phyloP scores from a whole-genome alignment of 2,888 invertebrate genomes.

The Aproaerema taeniolella region DNA sequence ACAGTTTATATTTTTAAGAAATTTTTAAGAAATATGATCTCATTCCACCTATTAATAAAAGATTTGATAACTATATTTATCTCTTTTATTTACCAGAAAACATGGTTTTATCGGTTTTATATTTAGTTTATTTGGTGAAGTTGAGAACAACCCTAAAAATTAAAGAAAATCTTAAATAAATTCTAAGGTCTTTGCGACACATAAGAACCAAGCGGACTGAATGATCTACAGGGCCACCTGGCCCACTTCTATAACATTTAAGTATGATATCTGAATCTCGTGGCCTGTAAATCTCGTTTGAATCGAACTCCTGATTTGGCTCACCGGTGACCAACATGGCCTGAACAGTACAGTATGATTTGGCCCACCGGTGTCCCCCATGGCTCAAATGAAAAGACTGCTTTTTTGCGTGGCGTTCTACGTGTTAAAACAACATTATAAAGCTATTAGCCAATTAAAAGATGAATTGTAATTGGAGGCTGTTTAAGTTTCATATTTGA shows the following conservation, averaged over 20 bases:
- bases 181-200: slow-evolving; percentile 1
- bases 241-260: slow-evolving; percentile 1
- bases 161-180: slow-evolving; percentile 2
- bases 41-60: background rate
- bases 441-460: too few relatives aligned
- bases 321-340: slow-evolving; percentile 13
- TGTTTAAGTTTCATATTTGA: too few relatives aligned
- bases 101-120: background rate
- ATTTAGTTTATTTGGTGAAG: background rate
- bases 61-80: background rate
- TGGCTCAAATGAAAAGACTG: slow-evolving; percentile 7
- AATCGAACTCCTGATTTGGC: slow-evolving; percentile 15
- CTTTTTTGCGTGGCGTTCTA: slow-evolving; percentile 12
- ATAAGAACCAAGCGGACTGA: slow-evolving; percentile 1
- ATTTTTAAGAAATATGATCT: background rate
- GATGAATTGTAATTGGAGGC: too few relatives aligned
- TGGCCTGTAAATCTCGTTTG: slow-evolving; percentile 7
- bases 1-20: background rate
- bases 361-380: slow-evolving; percentile 12
- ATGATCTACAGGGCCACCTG: slow-evolving; percentile 5
- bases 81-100: background rate
- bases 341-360: slow-evolving; percentile 1
- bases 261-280: background rate
- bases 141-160: slow-evolving; percentile 1
- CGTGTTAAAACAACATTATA: slow-evolving; percentile 8